Percentiles rank a stretch among this genome's conserved stretches.
Evolutionary conservation across 1,140 invertebrate species (phyloP).

Genomic region (Philotrypesis tridentata): DNA sequence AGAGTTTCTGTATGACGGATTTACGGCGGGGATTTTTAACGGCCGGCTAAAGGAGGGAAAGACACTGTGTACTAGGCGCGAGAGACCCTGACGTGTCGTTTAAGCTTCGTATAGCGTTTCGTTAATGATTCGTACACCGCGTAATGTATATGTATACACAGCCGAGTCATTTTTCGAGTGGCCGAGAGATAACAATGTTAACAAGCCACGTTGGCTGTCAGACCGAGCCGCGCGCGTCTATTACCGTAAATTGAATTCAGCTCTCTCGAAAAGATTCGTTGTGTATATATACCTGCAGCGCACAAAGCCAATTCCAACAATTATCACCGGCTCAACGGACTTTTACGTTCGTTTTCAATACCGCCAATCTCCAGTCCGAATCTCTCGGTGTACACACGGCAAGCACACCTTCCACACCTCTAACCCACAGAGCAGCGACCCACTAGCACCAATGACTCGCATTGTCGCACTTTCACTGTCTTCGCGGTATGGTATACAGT

Average conservation of each 20-base stretch:
- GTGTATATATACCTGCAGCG: too few relatives aligned
- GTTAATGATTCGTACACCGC: neutral
- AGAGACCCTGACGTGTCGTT: neutral
- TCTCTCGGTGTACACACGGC: neutral
- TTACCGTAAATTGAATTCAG: neutral
- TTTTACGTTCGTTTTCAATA: neutral
- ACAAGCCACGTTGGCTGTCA: neutral
- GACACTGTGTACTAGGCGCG: neutral
- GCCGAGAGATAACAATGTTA: too few relatives aligned
- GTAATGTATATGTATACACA: neutral
- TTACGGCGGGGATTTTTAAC: slow-evolving; percentile 22
- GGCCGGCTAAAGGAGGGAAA: too few relatives aligned
- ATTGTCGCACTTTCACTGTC: neutral
- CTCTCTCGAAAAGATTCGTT: neutral
- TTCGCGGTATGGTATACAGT: neutral
- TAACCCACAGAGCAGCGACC: neutral
- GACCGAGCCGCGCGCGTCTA: neutral
- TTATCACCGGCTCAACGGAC: neutral
- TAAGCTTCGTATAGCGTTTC: neutral
- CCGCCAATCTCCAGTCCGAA: neutral
- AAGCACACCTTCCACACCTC: neutral
- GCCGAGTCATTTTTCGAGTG: too few relatives aligned
- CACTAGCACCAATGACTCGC: neutral
- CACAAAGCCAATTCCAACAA: neutral
- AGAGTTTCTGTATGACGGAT: slow-evolving; percentile 22